Base-by-base conservation (phyloP, 1,140 invertebrate genomes). In the Formica selysi region DNA sequence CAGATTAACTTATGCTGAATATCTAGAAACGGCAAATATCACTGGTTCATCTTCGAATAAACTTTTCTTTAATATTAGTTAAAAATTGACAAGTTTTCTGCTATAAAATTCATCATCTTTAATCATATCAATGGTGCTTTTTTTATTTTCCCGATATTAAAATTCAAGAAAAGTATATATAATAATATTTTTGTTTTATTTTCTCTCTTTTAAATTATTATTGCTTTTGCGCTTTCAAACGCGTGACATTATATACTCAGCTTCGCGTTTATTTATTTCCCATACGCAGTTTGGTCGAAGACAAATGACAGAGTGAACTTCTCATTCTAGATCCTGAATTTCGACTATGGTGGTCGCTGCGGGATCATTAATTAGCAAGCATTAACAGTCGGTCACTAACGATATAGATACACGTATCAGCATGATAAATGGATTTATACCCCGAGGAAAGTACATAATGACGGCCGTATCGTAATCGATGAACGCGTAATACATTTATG, bases 351-450 rank as follows among this genome's bases (percentile, higher is more conserved):
- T 38, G 54, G 41, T 61, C 68, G 79, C 54, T 59, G 38, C 26
- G 76, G 76, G 64, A 70, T 80, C 64, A 80, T 80, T 80, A 83
- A 74, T 83, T 83, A 83, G 68, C 79, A 36, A 73, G 54, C 41
- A 73, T 83, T 74, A 83, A 62, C 79, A 61, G 36, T 73, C 79
- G 67, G 51, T 73, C 79, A 81, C 51, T 73, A 81, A 83, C 68
- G 29, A 74, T 74, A 51, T 51, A 83, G 51, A 16, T n/a, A 13
- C 54, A 19, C 26, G 54, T 59, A 74, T 74, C 57, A 68, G 19
- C 38, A 36, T 83, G 79, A 83, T 73, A 62, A 83, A 83, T 83
- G 67, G 54, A 19, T 61, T 71, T 32, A 19, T 74, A 83, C 79
- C 26, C 48, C 29, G n/a, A 4, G 38, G 79, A 38, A 81, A 6